Conservation (phyloP, 2,113 vertebrate species). For the Hydrolagus affinis region DNA sequence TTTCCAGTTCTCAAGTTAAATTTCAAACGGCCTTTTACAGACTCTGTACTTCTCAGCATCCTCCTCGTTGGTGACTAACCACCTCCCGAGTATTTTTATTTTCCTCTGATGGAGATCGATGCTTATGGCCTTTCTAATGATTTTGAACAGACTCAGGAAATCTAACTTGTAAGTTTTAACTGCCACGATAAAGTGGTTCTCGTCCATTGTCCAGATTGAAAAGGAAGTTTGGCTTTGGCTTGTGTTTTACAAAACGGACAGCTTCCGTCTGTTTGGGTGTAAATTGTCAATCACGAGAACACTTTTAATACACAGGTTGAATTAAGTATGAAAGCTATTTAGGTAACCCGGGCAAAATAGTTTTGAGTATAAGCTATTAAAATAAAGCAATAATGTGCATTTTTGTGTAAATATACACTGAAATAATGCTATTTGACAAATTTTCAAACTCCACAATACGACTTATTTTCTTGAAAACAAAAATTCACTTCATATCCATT, state of each 20-base stretch:
- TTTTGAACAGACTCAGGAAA: background rate
- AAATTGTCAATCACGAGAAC: background rate
- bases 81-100: background rate
- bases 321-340: background rate
- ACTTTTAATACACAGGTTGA: background rate
- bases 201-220: background rate
- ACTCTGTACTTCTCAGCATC: background rate
- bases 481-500: conserved; percentile 11
- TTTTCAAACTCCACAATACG: background rate
- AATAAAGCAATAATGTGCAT: conserved; percentile 23
- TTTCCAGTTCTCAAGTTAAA: conserved; percentile 19
- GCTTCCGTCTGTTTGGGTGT: background rate
- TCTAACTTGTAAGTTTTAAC: background rate
- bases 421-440: background rate
- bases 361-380: background rate
- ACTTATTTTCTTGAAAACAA: conserved; percentile 8
- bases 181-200: background rate
- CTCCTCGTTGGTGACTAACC: background rate
- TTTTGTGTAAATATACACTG: conserved; percentile 15
- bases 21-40: background rate
- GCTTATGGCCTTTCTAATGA: background rate
- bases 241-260: background rate
- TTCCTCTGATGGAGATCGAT: background rate
- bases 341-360: background rate
- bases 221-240: background rate